phyloP scores from a whole-genome alignment of 2,113 vertebrate species.

The Astur gentilis region DNA sequence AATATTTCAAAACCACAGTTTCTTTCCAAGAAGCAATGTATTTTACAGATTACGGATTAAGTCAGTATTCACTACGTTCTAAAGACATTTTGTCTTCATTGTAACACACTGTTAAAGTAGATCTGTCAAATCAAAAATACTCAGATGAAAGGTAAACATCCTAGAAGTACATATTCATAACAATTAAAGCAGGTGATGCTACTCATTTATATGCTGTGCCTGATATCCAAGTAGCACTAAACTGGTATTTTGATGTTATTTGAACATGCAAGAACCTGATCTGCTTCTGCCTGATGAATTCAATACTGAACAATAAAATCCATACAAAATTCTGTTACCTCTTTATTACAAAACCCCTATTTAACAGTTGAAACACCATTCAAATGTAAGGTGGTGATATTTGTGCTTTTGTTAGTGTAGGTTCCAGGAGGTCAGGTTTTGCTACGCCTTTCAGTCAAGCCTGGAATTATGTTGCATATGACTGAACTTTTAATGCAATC shows the following conservation, averaged over 20 bases:
- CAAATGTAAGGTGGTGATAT: background rate
- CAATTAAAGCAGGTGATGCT: background rate
- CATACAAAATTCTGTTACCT: background rate
- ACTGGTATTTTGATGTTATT: background rate
- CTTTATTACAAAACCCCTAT: background rate
- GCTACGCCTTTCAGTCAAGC: background rate
- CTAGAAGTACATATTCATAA: background rate
- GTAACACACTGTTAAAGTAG: background rate
- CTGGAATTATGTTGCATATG: background rate
- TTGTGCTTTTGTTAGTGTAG: background rate
- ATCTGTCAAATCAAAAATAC: background rate
- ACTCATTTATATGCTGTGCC: background rate
- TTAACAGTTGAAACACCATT: background rate
- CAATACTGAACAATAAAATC: background rate
- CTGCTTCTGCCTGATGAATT: background rate
- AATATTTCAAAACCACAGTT: background rate
- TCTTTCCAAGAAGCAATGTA: background rate
- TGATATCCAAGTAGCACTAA: background rate
- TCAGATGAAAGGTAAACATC: background rate
- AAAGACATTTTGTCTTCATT: background rate
- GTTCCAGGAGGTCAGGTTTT: background rate
- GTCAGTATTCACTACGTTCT: background rate
- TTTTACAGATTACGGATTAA: slow-evolving; percentile 23
- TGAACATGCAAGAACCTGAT: background rate
- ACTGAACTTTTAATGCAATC: background rate